Evolutionary conservation across 1,140 invertebrate species (phyloP).

Genomic region (Lamellibrachia luymesi): DNA sequence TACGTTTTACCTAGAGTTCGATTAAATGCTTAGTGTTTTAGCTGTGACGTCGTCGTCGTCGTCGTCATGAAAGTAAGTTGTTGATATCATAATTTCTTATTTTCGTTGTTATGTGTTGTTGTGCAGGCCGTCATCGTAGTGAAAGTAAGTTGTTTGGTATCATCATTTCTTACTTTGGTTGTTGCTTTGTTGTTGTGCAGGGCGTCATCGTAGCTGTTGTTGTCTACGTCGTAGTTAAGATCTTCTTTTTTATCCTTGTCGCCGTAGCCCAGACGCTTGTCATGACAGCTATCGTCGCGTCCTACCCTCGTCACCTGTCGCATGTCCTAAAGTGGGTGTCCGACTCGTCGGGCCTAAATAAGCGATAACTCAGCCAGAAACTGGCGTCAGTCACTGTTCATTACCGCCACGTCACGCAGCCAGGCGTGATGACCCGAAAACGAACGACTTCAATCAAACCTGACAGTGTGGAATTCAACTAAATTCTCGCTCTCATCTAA

Average conservation of each 20-base stretch:
- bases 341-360: background rate
- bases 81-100: no score
- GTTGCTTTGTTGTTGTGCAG: no score
- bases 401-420: background rate
- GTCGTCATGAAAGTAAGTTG: no score
- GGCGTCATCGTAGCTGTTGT: no score
- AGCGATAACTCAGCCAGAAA: background rate
- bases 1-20: no score
- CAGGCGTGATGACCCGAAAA: background rate
- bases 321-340: background rate
- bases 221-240: background rate
- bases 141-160: no score
- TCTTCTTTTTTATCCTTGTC: background rate
- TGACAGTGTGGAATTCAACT: background rate
- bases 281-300: background rate
- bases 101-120: no score
- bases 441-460: background rate
- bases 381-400: background rate
- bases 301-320: background rate
- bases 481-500: background rate
- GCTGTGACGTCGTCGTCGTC: no score
- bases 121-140: no score
- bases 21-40: no score
- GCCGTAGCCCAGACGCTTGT: background rate
- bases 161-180: no score